Evolutionary conservation across 2,113 vertebrate genomes (phyloP).

Genomic region (Columba livia): DNA sequence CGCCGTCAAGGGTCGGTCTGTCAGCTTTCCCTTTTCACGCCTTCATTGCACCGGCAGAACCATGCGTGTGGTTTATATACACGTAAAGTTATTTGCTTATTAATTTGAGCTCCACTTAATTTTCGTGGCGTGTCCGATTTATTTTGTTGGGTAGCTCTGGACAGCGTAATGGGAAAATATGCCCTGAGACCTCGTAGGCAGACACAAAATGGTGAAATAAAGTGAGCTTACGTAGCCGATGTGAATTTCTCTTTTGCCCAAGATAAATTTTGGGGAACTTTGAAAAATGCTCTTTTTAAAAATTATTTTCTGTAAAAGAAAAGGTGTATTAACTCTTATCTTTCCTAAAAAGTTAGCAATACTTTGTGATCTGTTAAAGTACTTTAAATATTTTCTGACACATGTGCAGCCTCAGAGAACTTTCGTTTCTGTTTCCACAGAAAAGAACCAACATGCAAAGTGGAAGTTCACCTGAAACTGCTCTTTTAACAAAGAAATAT

Average conservation of each 20-base stretch:
- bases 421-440: constrained; percentile 59
- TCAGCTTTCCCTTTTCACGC: rapidly evolving
- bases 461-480: constrained; percentile 24
- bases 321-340: not conserved
- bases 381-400: not conserved
- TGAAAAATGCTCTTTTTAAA: not conserved
- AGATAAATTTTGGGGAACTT: not conserved
- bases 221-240: rapidly evolving
- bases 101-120: rapidly evolving
- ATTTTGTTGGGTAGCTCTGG: rapidly evolving
- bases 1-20: not conserved
- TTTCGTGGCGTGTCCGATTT: not conserved
- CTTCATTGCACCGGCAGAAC: rapidly evolving
- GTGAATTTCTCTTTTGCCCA: not conserved
- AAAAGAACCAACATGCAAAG: constrained; percentile 39
- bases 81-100: not conserved
- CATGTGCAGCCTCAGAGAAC: constrained; percentile 26
- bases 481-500: not conserved
- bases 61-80: rapidly evolving
- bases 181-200: rapidly evolving
- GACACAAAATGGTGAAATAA: not conserved
- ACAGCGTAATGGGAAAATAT: rapidly evolving
- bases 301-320: not conserved
- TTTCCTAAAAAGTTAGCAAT: not conserved
- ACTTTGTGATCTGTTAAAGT: not conserved